A percentile compares a stretch with the other conserved stretches of the same genome.
phyloP scores from a whole-genome alignment of 2,113 vertebrate species.

The Amazona guildingii region DNA sequence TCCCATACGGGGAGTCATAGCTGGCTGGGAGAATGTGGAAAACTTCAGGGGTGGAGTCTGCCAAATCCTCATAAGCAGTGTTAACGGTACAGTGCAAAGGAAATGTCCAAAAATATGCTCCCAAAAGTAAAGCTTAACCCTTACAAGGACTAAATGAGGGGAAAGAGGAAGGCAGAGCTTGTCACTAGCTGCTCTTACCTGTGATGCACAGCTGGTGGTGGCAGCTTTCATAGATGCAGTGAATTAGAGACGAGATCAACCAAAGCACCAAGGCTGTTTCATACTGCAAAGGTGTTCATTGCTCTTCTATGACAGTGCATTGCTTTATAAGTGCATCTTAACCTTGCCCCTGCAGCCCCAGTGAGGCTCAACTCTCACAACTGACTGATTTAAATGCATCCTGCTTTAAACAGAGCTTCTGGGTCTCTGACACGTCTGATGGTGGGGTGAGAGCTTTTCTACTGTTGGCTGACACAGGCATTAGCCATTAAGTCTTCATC shows the following conservation, averaged over 20 bases:
- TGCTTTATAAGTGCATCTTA: background rate
- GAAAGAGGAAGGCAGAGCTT: background rate
- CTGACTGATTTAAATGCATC: background rate
- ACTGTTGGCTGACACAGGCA: rapidly evolving
- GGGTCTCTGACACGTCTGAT: background rate
- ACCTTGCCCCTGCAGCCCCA: background rate
- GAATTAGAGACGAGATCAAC: background rate
- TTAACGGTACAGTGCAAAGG: background rate
- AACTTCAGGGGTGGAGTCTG: background rate
- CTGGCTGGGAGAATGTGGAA: background rate
- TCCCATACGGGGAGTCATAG: background rate
- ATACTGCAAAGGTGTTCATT: background rate
- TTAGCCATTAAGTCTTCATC: background rate
- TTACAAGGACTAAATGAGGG: background rate
- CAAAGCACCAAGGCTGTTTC: rapidly evolving
- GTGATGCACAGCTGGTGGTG: background rate
- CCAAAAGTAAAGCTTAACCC: background rate
- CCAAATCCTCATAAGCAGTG: background rate
- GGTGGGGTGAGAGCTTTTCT: background rate
- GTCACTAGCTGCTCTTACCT: background rate
- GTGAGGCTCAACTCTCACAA: background rate
- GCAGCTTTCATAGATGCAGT: background rate
- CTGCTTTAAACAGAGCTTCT: background rate
- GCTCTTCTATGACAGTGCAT: background rate
- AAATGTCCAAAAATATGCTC: background rate